Conservation (phyloP, 1,140 invertebrate species). For the Rhagoletis zephyria region DNA sequence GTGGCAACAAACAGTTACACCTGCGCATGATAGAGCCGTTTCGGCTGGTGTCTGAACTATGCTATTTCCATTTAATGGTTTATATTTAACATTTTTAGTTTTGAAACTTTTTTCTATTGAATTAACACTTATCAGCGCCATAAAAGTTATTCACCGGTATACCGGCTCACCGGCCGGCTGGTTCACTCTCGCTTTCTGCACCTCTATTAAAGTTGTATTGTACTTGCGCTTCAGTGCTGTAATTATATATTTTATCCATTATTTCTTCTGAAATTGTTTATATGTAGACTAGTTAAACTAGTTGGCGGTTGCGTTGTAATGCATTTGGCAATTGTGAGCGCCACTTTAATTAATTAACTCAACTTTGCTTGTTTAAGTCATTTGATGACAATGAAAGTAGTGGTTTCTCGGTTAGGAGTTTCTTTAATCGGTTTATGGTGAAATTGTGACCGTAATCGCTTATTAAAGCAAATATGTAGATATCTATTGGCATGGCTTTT, state of each 20-base stretch:
- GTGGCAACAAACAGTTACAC: too few relatives aligned
- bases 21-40: too few relatives aligned
- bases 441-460: slow-evolving; percentile 19
- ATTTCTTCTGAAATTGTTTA: background rate
- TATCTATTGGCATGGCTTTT: background rate
- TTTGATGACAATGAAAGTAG: slow-evolving; percentile 40
- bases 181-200: slow-evolving; percentile 37
- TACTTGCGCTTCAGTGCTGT: background rate
- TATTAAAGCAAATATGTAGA: background rate
- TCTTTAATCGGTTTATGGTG: slow-evolving; percentile 34
- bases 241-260: slow-evolving; percentile 7
- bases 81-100: background rate
- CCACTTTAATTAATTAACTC: slow-evolving; percentile 15
- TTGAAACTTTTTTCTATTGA: background rate
- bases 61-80: background rate
- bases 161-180: background rate
- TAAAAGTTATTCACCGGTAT: background rate
- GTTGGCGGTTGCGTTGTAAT: slow-evolving; percentile 15
- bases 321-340: slow-evolving; percentile 31
- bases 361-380: background rate
- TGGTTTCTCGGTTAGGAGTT: slow-evolving; percentile 42
- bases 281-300: slow-evolving; percentile 33
- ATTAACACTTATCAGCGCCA: background rate
- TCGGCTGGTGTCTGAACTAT: too few relatives aligned
- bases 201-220: background rate